phyloP scores from a whole-genome alignment of 1,140 invertebrate genomes.

The Conus ventricosus region DNA sequence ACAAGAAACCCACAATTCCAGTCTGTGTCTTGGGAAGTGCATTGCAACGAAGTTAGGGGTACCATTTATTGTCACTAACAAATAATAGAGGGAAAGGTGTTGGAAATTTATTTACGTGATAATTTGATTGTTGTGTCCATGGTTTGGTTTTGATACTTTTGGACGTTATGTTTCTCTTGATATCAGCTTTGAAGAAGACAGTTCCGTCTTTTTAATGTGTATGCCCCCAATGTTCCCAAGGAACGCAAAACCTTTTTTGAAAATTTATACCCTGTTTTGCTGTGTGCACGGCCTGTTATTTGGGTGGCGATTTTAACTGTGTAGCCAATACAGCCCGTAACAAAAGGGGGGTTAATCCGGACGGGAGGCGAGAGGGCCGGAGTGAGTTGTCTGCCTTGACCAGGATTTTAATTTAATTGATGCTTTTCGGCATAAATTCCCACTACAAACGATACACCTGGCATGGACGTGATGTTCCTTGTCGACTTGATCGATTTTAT shows the following conservation, averaged over 20 bases:
- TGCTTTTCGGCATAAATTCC: slow-evolving; percentile 12
- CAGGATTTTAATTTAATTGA: slow-evolving; percentile 23
- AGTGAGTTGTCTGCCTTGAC: not conserved
- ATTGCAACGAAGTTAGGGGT: no score
- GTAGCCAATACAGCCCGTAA: not conserved
- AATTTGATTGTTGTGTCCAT: not conserved
- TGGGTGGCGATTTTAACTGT: slow-evolving; percentile 37
- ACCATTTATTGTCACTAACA: not conserved
- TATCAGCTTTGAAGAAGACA: not conserved
- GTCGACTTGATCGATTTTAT: slow-evolving; percentile 35
- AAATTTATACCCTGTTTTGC: not conserved
- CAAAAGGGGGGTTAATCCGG: slow-evolving; percentile 21
- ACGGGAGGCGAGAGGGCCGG: not conserved
- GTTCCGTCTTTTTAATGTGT: slow-evolving; percentile 26
- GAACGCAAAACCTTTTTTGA: slow-evolving; percentile 11
- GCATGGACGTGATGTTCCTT: slow-evolving; percentile 4
- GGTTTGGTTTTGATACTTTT: slow-evolving; percentile 14
- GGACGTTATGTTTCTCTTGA: slow-evolving; percentile 27
- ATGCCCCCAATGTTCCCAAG: slow-evolving; percentile 16
- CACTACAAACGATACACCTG: not conserved
- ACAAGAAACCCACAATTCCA: slow-evolving; percentile 34
- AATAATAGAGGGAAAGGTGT: not conserved
- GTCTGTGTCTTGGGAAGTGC: no score
- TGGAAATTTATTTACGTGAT: not conserved
- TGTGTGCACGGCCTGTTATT: not conserved